Base-by-base conservation (phyloP, 1,140 invertebrate genomes). In the Caenorhabditis inopinata region DNA sequence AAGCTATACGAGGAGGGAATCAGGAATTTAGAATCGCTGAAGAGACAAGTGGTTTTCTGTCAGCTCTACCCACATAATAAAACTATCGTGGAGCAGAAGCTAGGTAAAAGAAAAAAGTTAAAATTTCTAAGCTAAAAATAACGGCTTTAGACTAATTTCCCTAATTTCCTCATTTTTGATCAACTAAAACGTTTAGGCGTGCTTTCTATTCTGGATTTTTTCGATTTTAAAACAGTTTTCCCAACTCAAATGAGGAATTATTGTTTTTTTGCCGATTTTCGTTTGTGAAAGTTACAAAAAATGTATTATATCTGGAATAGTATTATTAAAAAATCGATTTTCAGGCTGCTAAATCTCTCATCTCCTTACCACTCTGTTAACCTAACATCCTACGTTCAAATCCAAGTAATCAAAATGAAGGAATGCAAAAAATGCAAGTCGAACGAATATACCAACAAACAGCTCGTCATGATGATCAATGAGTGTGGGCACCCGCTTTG, bases 381-480 rank as follows among this genome's bases (percentile, higher is more conserved):
- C 27, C n/a, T 32, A 32, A 9, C 35, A 58, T 14, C n/a, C 16
- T 0, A 7, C 16, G 29, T 7, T 25, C 11, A 7, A 62, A 9
- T 2, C n/a, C 29, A 38, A 3, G 12, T 7, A n/a, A 0, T 68
- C 62, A 81, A 79, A 35, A 94, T 96, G 85, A 93, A 94, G 89
- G 93, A 93, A 16, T 99, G 97, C 90, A 96, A 96, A 82, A 92
- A 95, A 89, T 99, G 97, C 90, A 97, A 97, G 91, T 97, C 96
- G 29, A 97, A 95, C 53, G 98, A 98, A 91, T 98, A 97, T 89
- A 92, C 95, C 90, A 98, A 99, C 91, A 96, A 96, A 29, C 95
- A 94, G 0, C 89, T 99, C 42, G 96, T 97, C 89, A 92, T 99
- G 90, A 94, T 98, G 94, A 96, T 98, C 74, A 99, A 99, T 90